Percentiles rank a stretch among this genome's conserved stretches.
Evolutionary conservation across 2,113 vertebrate species (phyloP).

Genomic region (Rutilus rutilus): DNA sequence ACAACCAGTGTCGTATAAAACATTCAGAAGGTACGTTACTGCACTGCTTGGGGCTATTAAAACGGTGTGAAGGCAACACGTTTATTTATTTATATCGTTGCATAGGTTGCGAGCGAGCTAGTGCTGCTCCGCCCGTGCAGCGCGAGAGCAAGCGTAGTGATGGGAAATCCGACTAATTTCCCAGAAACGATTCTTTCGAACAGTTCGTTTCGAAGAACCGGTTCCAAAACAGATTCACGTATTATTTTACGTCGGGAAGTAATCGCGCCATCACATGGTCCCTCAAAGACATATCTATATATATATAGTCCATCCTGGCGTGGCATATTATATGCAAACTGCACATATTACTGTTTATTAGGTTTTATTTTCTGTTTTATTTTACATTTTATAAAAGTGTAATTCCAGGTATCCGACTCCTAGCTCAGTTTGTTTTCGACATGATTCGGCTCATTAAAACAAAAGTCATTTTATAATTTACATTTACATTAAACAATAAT

Average conservation of each 20-base stretch:
- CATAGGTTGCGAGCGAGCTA: constrained; percentile 11
- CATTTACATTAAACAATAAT: not conserved
- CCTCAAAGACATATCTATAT: too few relatives aligned
- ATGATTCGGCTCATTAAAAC: not conserved
- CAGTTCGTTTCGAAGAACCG: not conserved
- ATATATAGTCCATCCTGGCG: too few relatives aligned
- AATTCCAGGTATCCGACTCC: not conserved
- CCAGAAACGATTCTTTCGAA: constrained; percentile 2
- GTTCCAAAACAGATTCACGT: not conserved
- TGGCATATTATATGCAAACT: not conserved
- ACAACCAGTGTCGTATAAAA: not conserved
- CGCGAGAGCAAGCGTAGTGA: constrained; percentile 6
- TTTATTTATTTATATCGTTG: constrained; percentile 20
- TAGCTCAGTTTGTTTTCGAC: not conserved
- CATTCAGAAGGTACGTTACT: not conserved
- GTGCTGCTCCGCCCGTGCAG: constrained; percentile 24
- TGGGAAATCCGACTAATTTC: constrained; percentile 2
- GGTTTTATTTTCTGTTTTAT: too few relatives aligned
- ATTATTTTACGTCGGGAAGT: not conserved
- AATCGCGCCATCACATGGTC: not conserved
- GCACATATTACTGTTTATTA: too few relatives aligned
- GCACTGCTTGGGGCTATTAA: not conserved
- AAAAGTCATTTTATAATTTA: not conserved
- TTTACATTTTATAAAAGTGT: not conserved
- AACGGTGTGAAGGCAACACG: not conserved